Evolutionary conservation across 2,888 invertebrate species (phyloP).

Genomic region (Caenorhabditis sp.): DNA sequence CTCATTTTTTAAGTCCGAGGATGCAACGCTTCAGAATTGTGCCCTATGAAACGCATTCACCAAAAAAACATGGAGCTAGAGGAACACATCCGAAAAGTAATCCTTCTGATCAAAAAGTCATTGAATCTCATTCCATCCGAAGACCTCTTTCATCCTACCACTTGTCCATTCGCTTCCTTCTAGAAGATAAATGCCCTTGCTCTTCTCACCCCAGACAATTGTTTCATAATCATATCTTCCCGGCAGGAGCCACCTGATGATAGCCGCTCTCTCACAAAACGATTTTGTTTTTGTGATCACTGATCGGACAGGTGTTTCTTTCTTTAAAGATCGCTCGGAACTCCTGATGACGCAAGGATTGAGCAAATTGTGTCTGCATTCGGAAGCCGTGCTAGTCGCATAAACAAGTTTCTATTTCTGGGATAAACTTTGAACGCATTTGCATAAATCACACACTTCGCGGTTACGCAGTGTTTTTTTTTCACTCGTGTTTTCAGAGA

Average conservation of each 20-base stretch:
- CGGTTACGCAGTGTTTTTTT: constrained; percentile 14
- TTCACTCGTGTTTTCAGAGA: not conserved
- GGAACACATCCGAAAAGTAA: not conserved
- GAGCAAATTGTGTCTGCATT: constrained; percentile 7
- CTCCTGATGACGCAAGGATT: constrained; percentile 45
- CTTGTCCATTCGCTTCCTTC: constrained; percentile 17
- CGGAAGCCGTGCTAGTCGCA: not conserved
- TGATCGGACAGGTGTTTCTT: constrained; percentile 55
- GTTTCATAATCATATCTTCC: constrained; percentile 23
- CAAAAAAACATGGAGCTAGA: too few relatives aligned
- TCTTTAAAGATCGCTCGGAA: constrained; percentile 50
- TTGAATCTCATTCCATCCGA: constrained; percentile 9
- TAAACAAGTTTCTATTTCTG: constrained; percentile 55
- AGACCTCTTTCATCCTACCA: constrained; percentile 33
- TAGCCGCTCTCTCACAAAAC: constrained; percentile 22
- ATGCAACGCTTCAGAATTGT: too few relatives aligned
- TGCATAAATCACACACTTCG: constrained; percentile 39
- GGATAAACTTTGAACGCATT: constrained; percentile 42
- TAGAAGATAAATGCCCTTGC: constrained; percentile 42
- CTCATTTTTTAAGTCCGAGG: too few relatives aligned
- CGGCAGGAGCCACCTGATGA: constrained; percentile 22
- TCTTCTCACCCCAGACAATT: constrained; percentile 20
- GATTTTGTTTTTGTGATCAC: constrained; percentile 51
- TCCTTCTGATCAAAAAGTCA: constrained; percentile 49
- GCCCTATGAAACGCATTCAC: too few relatives aligned